Base-by-base conservation (phyloP, 2,888 invertebrate species). In the Hirudinaria manillensis region DNA sequence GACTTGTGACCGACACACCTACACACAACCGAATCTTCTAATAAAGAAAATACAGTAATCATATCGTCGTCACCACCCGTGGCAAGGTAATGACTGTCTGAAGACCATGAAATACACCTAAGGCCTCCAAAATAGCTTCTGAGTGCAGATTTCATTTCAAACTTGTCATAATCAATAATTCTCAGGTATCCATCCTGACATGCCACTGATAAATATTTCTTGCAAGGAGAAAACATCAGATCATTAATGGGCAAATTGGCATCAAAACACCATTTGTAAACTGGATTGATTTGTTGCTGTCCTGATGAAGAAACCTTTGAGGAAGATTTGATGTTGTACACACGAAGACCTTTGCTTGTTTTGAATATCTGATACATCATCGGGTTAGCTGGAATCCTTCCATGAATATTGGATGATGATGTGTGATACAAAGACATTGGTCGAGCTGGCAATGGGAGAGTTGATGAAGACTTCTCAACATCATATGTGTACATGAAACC, bases 401-500 rank as follows among this genome's bases (percentile, higher is more conserved):
- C 61, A 24, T 16, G 29, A 61, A 19, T 10, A 61, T 61, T 61
- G 24, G 61, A 61, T 6, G 61, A 27, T 29, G 61, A 6, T 24
- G 13, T 53, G 53, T 29, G 29, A n/a, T 61, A 27, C 24, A 29
- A 61, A 61, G 61, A 13, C 61, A n/a, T 24, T 6, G 61, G 29
- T 27, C 24, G 24, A 61, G 61, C 24, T 24, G 61, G 24, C 24
- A 61, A 29, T 10, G 61, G 61, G 24, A 61, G 61, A 24, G 61
- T 61, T 6, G 61, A 27, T 10, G 61, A 61, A n/a, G 61, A 61
- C n/a, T 61, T 61, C 24, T 61, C 61, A 10, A 61, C 61, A n/a
- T 61, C 61, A n/a, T 27, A 61, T n/a, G 61, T 61, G 61, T 61
- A 61, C 61, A 61, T 21, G 61, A 61, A 61, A 2, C 61, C 61